These are phyloP conservation scores for Pristionchus japonicus DNA, from an alignment of 2,888 invertebrate genomes.

Conservation along the genomic window DNA sequence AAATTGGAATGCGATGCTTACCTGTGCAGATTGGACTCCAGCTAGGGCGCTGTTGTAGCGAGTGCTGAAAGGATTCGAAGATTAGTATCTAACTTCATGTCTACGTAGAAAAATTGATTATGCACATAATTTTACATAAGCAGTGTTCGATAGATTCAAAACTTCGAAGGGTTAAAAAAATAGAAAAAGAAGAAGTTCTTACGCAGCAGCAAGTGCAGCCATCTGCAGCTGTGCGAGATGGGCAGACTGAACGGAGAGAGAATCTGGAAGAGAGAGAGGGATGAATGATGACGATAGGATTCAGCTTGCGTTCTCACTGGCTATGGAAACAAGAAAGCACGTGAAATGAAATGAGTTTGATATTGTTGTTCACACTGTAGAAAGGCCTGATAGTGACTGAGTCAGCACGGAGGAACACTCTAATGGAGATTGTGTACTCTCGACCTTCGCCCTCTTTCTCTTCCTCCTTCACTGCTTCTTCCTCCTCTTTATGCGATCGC, in stretches of 20 bases:
- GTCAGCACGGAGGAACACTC: neutral
- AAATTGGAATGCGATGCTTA: neutral
- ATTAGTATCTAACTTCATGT: too few relatives aligned
- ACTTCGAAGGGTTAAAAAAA: neutral
- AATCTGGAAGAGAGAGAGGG: neutral
- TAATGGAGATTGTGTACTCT: neutral
- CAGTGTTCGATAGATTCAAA: neutral
- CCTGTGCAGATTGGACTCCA: neutral
- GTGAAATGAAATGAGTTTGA: too few relatives aligned
- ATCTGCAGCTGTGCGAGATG: conserved; percentile 41
- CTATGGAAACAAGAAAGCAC: too few relatives aligned
- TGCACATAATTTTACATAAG: too few relatives aligned
- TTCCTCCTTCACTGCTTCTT: conserved; percentile 1
- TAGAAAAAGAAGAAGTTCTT: neutral
- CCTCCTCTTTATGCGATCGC: neutral
- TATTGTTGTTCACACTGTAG: too few relatives aligned
- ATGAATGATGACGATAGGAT: neutral
- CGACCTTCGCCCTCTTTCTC: neutral
- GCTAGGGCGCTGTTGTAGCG: conserved; percentile 38
- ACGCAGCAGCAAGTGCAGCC: conserved; percentile 45
- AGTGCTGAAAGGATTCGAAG: neutral
- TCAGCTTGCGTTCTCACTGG: too few relatives aligned
- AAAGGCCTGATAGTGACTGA: neutral
- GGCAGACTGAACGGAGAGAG: neutral
- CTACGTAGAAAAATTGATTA: too few relatives aligned